Evolutionary conservation across 2,888 invertebrate genomes (phyloP).

Genomic region (Thera britannica): DNA sequence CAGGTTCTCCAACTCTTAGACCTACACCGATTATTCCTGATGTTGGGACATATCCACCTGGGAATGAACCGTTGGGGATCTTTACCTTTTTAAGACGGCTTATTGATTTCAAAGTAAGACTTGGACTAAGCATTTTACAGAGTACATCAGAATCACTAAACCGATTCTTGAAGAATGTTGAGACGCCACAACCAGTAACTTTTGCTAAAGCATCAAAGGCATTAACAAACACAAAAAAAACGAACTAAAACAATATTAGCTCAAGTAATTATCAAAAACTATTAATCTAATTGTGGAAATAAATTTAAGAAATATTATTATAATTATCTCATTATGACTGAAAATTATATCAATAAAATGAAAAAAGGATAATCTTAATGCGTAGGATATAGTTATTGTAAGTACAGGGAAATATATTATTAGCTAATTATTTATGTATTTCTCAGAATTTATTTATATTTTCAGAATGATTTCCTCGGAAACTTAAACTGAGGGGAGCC

Average conservation of each 20-base stretch:
- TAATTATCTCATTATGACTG: constrained; percentile 30
- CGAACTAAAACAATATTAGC: constrained; percentile 1
- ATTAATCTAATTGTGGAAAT: constrained; percentile 17
- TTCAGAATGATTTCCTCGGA: constrained; percentile 81
- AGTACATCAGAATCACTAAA: constrained; percentile 88
- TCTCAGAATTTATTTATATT: constrained; percentile 58
- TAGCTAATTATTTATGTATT: constrained; percentile 3
- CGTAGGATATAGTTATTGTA: constrained; percentile 25
- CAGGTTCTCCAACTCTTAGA: constrained; percentile 47
- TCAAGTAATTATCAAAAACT: not conserved
- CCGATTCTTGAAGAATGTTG: constrained; percentile 86
- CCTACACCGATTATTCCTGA: constrained; percentile 63
- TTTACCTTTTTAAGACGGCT: constrained; percentile 86
- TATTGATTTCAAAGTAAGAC: constrained; percentile 87
- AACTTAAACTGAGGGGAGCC: constrained; percentile 70
- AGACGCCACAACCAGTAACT: constrained; percentile 49
- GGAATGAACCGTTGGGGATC: constrained; percentile 72
- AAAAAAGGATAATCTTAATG: not conserved
- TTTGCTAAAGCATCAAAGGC: constrained; percentile 57
- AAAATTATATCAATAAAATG: constrained; percentile 8
- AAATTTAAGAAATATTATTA: constrained; percentile 21
- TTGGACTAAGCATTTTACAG: constrained; percentile 88
- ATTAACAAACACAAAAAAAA: constrained; percentile 22
- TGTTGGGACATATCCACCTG: constrained; percentile 72
- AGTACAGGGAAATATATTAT: constrained; percentile 41